These are phyloP conservation scores for Aphis craccivora DNA, from an alignment of 1,140 invertebrate genomes.

Conservation along the genomic window DNA sequence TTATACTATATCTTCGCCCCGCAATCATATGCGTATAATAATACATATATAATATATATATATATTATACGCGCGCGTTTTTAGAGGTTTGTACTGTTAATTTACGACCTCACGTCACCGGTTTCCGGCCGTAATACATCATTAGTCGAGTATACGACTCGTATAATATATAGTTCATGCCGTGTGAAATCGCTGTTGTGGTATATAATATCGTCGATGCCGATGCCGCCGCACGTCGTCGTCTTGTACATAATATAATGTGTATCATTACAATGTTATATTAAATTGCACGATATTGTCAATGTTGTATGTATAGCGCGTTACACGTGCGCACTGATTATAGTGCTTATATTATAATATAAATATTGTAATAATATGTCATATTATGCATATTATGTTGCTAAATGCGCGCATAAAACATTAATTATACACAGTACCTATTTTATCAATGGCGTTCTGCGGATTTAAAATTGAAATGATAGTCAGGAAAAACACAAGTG, in stretches of 20 bases:
- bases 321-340: neutral
- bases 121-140: conserved; percentile 53
- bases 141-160: neutral
- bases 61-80: neutral
- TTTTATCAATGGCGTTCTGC: neutral
- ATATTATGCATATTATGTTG: too few relatives aligned
- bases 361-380: too few relatives aligned
- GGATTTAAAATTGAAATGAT: neutral
- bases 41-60: neutral
- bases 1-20: neutral
- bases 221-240: neutral
- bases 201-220: neutral
- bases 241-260: neutral
- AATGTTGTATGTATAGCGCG: neutral
- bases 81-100: conserved; percentile 37
- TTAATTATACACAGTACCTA: neutral
- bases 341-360: neutral
- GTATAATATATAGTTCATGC: conserved; percentile 35
- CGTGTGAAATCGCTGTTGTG: conserved; percentile 49
- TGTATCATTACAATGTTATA: neutral
- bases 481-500: neutral
- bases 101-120: conserved; percentile 47
- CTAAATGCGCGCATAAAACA: too few relatives aligned
- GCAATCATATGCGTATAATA: neutral
- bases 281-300: neutral